Evolutionary conservation across 2,113 vertebrate species (phyloP).

Genomic region (Alosa alosa): DNA sequence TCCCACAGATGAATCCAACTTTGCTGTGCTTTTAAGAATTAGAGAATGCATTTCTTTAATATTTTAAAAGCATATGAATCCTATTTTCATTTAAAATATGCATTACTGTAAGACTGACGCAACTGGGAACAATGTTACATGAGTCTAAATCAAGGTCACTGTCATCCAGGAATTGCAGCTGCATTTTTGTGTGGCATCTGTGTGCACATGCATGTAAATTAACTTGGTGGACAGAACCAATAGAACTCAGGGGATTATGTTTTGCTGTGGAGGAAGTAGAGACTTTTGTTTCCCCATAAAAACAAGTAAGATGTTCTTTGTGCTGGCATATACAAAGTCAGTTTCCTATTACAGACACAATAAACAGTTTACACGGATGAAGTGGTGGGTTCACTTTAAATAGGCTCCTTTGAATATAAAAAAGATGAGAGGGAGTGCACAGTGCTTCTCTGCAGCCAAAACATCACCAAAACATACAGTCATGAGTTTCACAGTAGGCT

Average conservation of each 20-base stretch:
- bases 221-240: background rate
- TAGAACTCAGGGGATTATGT: background rate
- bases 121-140: background rate
- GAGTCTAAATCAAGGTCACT: background rate
- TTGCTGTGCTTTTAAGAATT: background rate
- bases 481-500: background rate
- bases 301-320: background rate
- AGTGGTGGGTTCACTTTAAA: background rate
- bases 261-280: background rate
- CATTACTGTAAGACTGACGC: background rate
- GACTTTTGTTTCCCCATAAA: background rate
- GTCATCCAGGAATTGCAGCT: background rate
- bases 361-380: background rate
- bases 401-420: background rate
- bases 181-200: background rate
- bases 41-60: background rate
- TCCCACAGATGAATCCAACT: background rate
- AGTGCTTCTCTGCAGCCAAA: background rate
- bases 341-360: background rate
- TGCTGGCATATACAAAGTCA: background rate
- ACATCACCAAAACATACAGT: background rate
- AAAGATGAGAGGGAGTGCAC: background rate
- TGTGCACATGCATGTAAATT: background rate
- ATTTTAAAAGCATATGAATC: slow-evolving; percentile 16
- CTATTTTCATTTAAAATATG: background rate